Evolutionary conservation across 2,888 invertebrate species (phyloP), one percentile per base, ranked within the genome.

Genomic region (Oxytorus armatus): DNA sequence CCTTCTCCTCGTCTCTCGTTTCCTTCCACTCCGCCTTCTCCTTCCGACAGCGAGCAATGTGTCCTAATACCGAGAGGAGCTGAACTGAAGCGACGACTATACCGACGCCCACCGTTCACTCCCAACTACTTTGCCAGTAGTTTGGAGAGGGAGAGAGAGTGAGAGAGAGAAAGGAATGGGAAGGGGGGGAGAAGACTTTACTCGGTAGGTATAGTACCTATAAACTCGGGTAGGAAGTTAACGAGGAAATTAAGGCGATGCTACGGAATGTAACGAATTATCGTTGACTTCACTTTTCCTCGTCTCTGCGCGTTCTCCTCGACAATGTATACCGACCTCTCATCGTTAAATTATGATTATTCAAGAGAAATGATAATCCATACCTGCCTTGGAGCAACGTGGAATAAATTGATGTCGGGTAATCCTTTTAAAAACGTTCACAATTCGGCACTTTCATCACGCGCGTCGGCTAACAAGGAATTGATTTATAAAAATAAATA

Each of bases 101-200:
- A 53, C 18, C 33, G 61, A 79, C 79, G 79, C 76, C 79, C 76
- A 80, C 76, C 72, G 59, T 75, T 75, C 55, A 79, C 69, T 79
- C 75, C 65, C 79, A 70, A 70, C 75, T 75, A 79, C 79, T 79
- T 79, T 75, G 66, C 65, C 68, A 69, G 33, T n/a, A n/a, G n/a
- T n/a, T n/a, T n/a, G n/a, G 11, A 55, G 21, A n/a, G 5, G 25
- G 53, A 18, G 18, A 5, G 16, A 59, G 39, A 11, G 10, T 18
- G 10, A 36, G 39, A 7, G 10, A 59, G 8, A 25, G 1, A 11
- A 11, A 25, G 23, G 2, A n/a, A 42, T 42, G 25, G n/a, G 7
- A 11, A 25, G 23, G 2, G 2, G 10, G 3, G 25, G n/a, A 16
- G 23, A 23, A 66, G 23, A 53, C n/a, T 51, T 55, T 29, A n/a